phyloP scores from a whole-genome alignment of 2,888 invertebrate genomes.

The Bimastos eiseni region DNA sequence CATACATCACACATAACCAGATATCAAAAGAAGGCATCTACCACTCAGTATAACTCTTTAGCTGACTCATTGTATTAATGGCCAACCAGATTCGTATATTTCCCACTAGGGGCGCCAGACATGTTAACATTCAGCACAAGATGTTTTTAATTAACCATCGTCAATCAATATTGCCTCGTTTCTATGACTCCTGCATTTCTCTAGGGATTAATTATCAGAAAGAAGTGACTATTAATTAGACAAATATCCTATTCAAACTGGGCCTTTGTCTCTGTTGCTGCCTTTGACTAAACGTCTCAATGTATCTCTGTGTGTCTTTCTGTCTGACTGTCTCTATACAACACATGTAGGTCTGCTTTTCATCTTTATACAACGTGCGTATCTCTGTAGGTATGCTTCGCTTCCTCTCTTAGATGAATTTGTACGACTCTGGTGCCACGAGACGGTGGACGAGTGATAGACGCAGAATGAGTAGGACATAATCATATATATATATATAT shows the following conservation, averaged over 20 bases:
- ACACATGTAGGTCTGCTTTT: too few relatives aligned
- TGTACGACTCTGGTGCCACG: not conserved
- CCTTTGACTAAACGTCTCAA: too few relatives aligned
- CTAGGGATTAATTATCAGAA: not conserved
- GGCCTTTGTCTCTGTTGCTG: too few relatives aligned
- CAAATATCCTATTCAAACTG: not conserved
- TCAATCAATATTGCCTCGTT: not conserved
- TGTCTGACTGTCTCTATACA: not conserved
- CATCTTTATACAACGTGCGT: not conserved
- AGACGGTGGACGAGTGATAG: not conserved
- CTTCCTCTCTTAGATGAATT: not conserved
- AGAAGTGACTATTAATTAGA: not conserved
- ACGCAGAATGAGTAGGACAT: not conserved
- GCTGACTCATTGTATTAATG: too few relatives aligned
- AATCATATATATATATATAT: too few relatives aligned
- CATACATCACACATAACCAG: too few relatives aligned
- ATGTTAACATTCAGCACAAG: not conserved
- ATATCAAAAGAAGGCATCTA: not conserved
- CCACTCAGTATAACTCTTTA: not conserved
- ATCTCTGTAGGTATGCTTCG: not conserved
- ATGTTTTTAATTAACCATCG: not conserved
- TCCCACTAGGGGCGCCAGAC: not conserved
- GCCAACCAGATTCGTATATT: not conserved
- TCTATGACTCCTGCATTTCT: not conserved
- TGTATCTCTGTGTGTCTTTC: not conserved